Evolutionary conservation across 1,140 invertebrate species (phyloP).

Genomic region (Bombus consobrinus): DNA sequence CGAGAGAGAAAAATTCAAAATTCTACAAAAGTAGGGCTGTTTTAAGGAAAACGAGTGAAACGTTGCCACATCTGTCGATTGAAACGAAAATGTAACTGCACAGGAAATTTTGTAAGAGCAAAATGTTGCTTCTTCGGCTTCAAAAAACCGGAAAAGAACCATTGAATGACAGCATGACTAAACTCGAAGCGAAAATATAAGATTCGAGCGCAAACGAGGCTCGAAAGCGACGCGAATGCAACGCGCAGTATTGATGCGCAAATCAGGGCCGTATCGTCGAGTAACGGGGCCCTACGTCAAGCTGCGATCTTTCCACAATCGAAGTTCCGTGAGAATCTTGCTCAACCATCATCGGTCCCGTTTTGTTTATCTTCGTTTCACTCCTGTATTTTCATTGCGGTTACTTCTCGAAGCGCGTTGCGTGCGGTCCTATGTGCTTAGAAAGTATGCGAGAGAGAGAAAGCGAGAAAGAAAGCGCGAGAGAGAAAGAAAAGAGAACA

Average conservation of each 20-base stretch:
- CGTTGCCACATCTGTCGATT: neutral
- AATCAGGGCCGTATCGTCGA: constrained; percentile 29
- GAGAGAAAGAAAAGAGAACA: constrained; percentile 17
- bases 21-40: neutral
- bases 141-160: neutral
- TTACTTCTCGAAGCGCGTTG: constrained; percentile 39
- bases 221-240: neutral
- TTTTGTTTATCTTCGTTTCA: constrained; percentile 26
- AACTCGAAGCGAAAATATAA: neutral
- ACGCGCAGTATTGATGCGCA: neutral
- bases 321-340: constrained; percentile 48
- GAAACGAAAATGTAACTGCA: neutral
- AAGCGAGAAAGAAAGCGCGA: neutral
- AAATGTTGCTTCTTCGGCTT: neutral
- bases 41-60: neutral
- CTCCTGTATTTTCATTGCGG: neutral
- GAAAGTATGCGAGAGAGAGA: neutral
- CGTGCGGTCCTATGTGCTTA: constrained; percentile 38
- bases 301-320: constrained; percentile 21
- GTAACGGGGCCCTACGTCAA: constrained; percentile 18
- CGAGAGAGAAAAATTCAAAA: neutral
- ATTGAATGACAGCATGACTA: neutral
- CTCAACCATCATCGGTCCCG: constrained; percentile 51
- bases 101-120: neutral
- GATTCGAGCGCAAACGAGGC: neutral